Conservation (phyloP, 2,888 invertebrate species). For the Thelaira solivaga region DNA sequence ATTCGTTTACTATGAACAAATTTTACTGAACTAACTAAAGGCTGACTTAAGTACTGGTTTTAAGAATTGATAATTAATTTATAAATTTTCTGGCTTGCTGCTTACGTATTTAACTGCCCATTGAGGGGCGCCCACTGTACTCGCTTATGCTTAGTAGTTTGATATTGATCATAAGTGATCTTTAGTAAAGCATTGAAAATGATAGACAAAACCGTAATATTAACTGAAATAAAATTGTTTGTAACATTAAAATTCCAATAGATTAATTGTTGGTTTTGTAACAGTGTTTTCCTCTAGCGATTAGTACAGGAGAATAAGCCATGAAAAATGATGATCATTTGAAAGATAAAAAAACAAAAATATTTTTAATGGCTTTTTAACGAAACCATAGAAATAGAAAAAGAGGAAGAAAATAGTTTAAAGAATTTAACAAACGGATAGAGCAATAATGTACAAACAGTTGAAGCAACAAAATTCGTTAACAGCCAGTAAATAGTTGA, state of each 20-base stretch:
- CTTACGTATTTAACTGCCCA: too few species aligned
- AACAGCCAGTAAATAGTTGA: too few species aligned
- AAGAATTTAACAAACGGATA: conserved; percentile 12
- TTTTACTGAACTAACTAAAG: too few species aligned
- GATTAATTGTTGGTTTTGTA: conserved; percentile 44
- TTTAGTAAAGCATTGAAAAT: neutral
- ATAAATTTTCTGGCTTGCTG: too few species aligned
- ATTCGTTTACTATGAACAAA: too few species aligned
- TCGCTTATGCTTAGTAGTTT: conserved; percentile 1
- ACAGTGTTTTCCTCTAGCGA: conserved; percentile 34
- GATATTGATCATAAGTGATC: conserved; percentile 47
- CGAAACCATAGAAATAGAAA: conserved; percentile 14
- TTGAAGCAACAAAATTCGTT: too few species aligned
- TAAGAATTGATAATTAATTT: too few species aligned
- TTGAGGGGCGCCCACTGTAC: too few species aligned
- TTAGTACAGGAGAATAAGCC: conserved; percentile 45
- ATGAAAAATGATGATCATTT: conserved; percentile 60
- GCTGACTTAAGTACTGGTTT: too few species aligned
- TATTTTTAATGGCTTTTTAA: conserved; percentile 54
- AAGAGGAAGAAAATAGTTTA: neutral
- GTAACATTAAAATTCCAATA: conserved; percentile 31
- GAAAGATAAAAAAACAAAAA: conserved; percentile 45
- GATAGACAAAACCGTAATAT: neutral
- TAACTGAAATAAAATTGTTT: neutral
- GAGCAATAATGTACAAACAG: neutral